Evolutionary conservation across 2,888 invertebrate genomes (phyloP).

Genomic region (Metellina segmentata): DNA sequence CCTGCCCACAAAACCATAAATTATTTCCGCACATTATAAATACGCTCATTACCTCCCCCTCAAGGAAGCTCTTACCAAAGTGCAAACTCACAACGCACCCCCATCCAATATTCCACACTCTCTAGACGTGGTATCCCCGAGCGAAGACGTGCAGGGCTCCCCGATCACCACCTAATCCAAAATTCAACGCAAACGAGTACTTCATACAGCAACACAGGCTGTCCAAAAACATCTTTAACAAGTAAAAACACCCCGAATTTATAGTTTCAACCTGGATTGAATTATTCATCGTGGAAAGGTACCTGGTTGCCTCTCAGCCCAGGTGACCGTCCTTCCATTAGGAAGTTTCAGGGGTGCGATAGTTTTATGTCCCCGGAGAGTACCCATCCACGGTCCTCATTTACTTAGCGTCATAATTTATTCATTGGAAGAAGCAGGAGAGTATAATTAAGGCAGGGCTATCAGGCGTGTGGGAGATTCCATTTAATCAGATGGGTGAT

Average conservation of each 20-base stretch:
- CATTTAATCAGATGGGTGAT: conserved; percentile 56
- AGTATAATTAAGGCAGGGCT: conserved; percentile 33
- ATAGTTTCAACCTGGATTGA: not conserved
- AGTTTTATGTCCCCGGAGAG: conserved; percentile 23
- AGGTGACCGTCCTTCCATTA: conserved; percentile 24
- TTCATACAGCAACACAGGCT: too few species aligned
- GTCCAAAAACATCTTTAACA: not conserved
- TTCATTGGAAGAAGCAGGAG: conserved; percentile 47
- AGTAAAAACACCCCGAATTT: not conserved
- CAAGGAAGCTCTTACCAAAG: too few species aligned
- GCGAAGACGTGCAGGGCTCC: too few species aligned
- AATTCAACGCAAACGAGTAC: too few species aligned
- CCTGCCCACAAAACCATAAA: too few species aligned
- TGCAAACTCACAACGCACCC: too few species aligned
- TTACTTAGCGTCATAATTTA: conserved; percentile 63
- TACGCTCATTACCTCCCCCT: too few species aligned
- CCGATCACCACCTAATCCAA: too few species aligned
- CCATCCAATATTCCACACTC: too few species aligned
- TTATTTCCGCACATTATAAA: too few species aligned
- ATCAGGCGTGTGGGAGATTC: not conserved
- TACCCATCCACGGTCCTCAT: conserved; percentile 18
- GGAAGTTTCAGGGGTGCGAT: conserved; percentile 22
- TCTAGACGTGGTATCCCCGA: too few species aligned
- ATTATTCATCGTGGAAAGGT: conserved; percentile 28
- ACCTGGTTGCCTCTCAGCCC: conserved; percentile 3